These are phyloP conservation scores for Phaedon cochleariae DNA, from an alignment of 2,888 invertebrate genomes.

Conservation along the genomic window DNA sequence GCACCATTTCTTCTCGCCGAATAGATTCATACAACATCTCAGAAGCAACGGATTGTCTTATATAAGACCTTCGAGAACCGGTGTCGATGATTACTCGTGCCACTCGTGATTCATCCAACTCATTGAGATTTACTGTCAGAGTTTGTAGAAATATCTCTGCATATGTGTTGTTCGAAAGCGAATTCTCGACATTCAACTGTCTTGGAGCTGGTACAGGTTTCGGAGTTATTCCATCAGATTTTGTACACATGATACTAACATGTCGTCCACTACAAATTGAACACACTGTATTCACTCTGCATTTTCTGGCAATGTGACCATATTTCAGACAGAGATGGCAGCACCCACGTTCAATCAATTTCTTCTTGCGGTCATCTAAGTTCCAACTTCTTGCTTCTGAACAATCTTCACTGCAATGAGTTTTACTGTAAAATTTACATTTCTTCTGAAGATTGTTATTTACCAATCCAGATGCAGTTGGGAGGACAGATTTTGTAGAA, in stretches of 20 bases:
- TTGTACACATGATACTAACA: constrained; percentile 1
- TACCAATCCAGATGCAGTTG: constrained; percentile 1
- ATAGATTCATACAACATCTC: constrained; percentile 23
- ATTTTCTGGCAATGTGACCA: constrained; percentile 4
- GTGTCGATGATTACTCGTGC: constrained; percentile 36
- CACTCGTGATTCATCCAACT: neutral
- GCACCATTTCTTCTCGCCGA: constrained; percentile 24
- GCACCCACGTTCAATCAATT: neutral
- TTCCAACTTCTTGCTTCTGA: neutral
- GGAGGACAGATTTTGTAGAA: neutral
- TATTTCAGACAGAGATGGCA: neutral
- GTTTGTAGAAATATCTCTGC: constrained; percentile 3
- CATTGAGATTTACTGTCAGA: constrained; percentile 2
- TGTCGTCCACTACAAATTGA: neutral
- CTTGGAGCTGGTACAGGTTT: neutral
- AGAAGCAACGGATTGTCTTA: constrained; percentile 25
- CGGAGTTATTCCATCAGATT: neutral
- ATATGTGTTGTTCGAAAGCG: constrained; percentile 4
- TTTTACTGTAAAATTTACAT: neutral
- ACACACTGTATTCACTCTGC: constrained; percentile 5
- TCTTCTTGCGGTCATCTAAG: neutral
- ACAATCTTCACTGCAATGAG: neutral
- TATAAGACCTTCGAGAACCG: constrained; percentile 40
- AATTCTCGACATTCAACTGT: neutral
- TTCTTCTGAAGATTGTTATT: neutral